These are phyloP conservation scores for Synergus itoensis DNA, from an alignment of 2,888 invertebrate genomes.

Conservation along the genomic window DNA sequence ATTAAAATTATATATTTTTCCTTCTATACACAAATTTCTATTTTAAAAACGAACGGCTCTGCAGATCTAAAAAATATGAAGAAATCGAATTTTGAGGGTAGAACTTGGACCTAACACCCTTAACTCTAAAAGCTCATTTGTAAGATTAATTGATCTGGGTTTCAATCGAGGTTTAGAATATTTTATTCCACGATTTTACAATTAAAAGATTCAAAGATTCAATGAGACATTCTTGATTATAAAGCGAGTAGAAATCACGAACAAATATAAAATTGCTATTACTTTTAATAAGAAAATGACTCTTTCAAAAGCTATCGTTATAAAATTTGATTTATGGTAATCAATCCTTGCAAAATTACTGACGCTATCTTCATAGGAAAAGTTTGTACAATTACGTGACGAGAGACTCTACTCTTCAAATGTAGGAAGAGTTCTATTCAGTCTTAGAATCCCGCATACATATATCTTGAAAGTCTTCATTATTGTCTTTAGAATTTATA, in stretches of 20 bases:
- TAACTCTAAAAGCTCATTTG: not conserved
- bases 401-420: slow-evolving; percentile 6
- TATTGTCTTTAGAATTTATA: slow-evolving; percentile 39
- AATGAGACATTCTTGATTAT: not conserved
- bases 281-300: not conserved
- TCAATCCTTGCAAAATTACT: slow-evolving; percentile 5
- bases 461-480: slow-evolving; percentile 19
- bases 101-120: too few species aligned
- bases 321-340: slow-evolving; percentile 16
- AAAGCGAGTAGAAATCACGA: not conserved
- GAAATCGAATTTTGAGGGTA: too few species aligned
- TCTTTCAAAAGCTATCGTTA: not conserved
- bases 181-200: not conserved
- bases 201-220: not conserved
- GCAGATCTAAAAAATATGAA: too few species aligned
- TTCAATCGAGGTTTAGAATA: not conserved
- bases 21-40: too few species aligned
- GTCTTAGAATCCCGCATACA: slow-evolving; percentile 23
- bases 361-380: not conserved
- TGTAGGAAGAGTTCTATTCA: slow-evolving; percentile 27
- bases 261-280: not conserved
- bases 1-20: too few species aligned
- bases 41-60: too few species aligned
- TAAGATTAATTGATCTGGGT: slow-evolving; percentile 7
- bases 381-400: slow-evolving; percentile 30